A percentile compares a stretch with the other conserved stretches of the same genome.
phyloP scores from a whole-genome alignment of 1,140 invertebrate genomes.

The Apis cerana region DNA sequence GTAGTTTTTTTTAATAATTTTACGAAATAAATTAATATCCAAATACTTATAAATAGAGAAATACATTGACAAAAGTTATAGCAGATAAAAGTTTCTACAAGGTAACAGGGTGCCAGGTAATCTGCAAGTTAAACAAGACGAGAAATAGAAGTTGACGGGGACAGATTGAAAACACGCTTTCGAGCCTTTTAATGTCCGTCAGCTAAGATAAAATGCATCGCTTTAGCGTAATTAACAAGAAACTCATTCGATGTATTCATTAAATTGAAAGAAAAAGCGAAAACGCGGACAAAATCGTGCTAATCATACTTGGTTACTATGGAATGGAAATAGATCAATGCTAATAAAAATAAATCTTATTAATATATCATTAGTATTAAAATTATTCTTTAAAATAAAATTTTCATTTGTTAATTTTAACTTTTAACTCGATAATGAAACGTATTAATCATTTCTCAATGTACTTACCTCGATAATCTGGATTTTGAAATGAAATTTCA shows the following conservation, averaged over 20 bases:
- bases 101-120: neutral
- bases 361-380: neutral
- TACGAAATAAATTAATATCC: too few species aligned
- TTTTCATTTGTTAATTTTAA: too few species aligned
- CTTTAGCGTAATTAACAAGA: neutral
- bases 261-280: slow-evolving; percentile 5
- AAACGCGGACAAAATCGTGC: neutral
- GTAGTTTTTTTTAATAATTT: too few species aligned
- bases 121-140: neutral
- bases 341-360: slow-evolving; percentile 18
- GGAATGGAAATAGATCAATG: neutral
- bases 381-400: neutral
- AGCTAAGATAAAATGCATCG: neutral
- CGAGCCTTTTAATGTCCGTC: neutral
- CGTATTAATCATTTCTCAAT: too few species aligned
- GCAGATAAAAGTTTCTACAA: neutral
- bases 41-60: neutral
- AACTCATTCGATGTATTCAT: slow-evolving; percentile 12
- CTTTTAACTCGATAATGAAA: neutral
- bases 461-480: too few species aligned
- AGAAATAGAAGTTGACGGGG: neutral
- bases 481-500: too few species aligned
- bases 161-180: neutral
- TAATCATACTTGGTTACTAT: neutral
- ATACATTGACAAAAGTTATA: neutral